Base-by-base conservation (phyloP, 2,888 invertebrate species). In the Magallana nippona region DNA sequence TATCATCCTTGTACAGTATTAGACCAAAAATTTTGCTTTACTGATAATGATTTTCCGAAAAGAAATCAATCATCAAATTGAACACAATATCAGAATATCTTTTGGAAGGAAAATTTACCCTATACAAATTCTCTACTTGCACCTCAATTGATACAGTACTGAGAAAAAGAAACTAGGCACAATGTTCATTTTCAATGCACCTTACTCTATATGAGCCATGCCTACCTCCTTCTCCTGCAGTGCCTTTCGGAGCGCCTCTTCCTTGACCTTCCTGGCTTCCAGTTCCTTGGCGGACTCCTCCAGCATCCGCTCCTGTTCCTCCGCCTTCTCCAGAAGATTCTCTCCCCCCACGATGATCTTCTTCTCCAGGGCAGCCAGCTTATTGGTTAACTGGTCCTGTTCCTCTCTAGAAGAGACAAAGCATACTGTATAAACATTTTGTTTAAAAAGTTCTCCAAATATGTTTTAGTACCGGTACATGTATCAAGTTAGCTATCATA, bases 301-400 rank as follows among this genome's bases (percentile, higher is more conserved):
- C 81, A 99, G 95, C 83, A 99, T 95, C 85, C 96, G 95, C 83
- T 98, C 97, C 94, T 99, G 99, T 0, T 97, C 96, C 93, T 99
- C 98, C 0, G 98, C 98, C 94, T 99, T 99, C 94, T 99, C 99
- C 87, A 99, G 95, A 10, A 99, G 95, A 95, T 99, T 99, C 95
- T 99, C 99, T 0, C 99, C 99, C 0, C 99, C 99, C 0, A 99
- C 98, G 32, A 99, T 96, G 83, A 99, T 98, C 94, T 98, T 99
- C 89, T 97, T 98, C 94, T 99, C 98, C 81, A 99, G 96, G 10
- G 97, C 97, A 87, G 90, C 88, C 84, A 99, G 96, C 93, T 98
- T 98, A 85, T 97, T 96, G 85, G 97, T 96, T 8, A 99, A 94
- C 81, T 96, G 96, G 87, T 97, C 96, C 93, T 98, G 98, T 92